These are phyloP conservation scores for Echinops telfairi DNA, from an alignment of 2,113 vertebrate genomes.

Conservation along the genomic window DNA sequence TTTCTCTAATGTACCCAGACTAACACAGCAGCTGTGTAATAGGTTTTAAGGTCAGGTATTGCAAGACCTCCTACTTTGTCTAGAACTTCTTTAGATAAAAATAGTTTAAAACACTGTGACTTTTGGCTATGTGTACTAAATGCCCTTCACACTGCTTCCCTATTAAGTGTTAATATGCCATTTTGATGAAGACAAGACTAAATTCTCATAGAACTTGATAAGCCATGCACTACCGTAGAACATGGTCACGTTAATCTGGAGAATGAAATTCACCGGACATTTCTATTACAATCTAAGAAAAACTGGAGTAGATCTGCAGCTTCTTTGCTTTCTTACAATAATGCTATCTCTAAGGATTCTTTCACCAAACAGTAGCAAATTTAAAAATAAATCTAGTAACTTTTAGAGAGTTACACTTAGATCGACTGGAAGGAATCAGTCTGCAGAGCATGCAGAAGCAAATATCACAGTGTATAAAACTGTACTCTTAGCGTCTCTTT, in stretches of 20 bases:
- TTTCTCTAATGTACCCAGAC: too few relatives aligned
- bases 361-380: not conserved
- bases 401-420: not conserved
- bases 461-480: not conserved
- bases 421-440: not conserved
- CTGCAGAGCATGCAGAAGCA: not conserved
- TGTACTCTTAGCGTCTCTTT: not conserved
- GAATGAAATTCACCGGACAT: not conserved
- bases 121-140: not conserved
- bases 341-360: not conserved
- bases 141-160: not conserved
- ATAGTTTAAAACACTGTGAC: conserved; percentile 1
- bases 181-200: conserved; percentile 18
- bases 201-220: not conserved
- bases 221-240: not conserved
- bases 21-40: too few relatives aligned
- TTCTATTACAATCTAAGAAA: not conserved
- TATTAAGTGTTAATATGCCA: not conserved
- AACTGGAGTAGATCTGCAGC: not conserved
- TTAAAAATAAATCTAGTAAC: not conserved
- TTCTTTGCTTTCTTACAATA: not conserved
- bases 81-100: not conserved
- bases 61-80: too few relatives aligned
- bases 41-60: too few relatives aligned
- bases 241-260: not conserved